These are phyloP conservation scores for Polypedilum vanderplanki DNA, from an alignment of 1,140 invertebrate species.

Conservation along the genomic window DNA sequence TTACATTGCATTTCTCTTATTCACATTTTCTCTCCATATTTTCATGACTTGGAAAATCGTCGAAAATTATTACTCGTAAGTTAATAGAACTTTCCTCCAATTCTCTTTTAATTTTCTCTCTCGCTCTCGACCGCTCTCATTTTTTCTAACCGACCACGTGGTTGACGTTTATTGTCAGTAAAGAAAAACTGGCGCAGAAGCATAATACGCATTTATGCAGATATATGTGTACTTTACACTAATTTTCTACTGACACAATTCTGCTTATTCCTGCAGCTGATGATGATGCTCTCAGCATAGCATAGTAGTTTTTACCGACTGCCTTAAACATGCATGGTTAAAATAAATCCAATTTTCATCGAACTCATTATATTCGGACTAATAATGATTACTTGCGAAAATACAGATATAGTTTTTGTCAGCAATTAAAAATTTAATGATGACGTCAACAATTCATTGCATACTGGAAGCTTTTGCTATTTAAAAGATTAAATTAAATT, in stretches of 20 bases:
- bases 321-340: neutral
- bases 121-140: neutral
- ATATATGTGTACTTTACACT: neutral
- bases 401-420: neutral
- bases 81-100: neutral
- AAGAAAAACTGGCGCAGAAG: neutral
- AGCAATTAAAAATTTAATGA: neutral
- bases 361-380: neutral
- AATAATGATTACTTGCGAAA: neutral
- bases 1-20: neutral
- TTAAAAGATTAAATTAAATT: too few relatives aligned
- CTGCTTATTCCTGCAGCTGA: neutral
- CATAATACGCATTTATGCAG: neutral
- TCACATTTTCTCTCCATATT: too few relatives aligned
- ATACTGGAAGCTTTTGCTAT: too few relatives aligned
- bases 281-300: neutral
- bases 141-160: neutral
- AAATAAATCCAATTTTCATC: neutral
- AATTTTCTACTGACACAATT: neutral
- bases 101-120: neutral
- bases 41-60: neutral
- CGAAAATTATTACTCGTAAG: neutral
- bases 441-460: too few relatives aligned
- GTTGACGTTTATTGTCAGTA: neutral
- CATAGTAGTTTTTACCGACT: neutral